Base-by-base conservation (phyloP, 2,888 invertebrate genomes). In the Drosophila helvetica region DNA sequence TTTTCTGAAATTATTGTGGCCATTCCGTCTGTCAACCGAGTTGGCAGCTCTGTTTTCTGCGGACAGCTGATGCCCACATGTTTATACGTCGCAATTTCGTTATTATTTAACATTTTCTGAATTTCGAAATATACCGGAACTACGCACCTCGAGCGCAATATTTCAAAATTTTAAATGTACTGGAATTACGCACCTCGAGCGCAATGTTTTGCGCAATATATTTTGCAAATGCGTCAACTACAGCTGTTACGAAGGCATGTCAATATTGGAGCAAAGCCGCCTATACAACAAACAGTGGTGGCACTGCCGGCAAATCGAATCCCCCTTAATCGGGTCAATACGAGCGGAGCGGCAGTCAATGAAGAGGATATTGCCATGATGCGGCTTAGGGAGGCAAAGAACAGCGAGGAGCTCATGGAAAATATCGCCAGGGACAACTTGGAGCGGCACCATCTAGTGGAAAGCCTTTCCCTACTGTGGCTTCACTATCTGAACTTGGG, bases 101-200 rank as follows among this genome's bases (percentile, higher is more conserved):
- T 79, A 74, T 79, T 87, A 81, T 85, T 88, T 79, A 85, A 87
- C 75, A 53, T 54, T 55, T 75, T 25, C 63, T 87, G 68, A 2
- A n/a, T 3, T 33, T 51, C 1, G 10, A 18, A 46, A 89, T 89
- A 90, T 89, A 80, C 60, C 55, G 78, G 0, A 77, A 72, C 30
- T 68, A 59, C 52, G 66, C 82, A 15, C 75, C 75, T 17, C 86
- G 77, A 9, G 46, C 68, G 2, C 83, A 80, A 69, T 74, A 77
- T 63, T 69, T 58, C n/a, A n/a, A n/a, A n/a, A 5, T 33, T 51
- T 1, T 7, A 18, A 46, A 89, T 89, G 89, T 89, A 80, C 60
- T 56, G 78, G 0, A 77, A 72, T 30, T 68, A 59, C 52, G 66
- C 82, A 15, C 75, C 75, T 17, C 86, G 77, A 9, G 46, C 68